A percentile compares a stretch with the other conserved stretches of the same genome.
phyloP scores from a whole-genome alignment of 2,113 vertebrate species.

The Erythrocercus mccallii region DNA sequence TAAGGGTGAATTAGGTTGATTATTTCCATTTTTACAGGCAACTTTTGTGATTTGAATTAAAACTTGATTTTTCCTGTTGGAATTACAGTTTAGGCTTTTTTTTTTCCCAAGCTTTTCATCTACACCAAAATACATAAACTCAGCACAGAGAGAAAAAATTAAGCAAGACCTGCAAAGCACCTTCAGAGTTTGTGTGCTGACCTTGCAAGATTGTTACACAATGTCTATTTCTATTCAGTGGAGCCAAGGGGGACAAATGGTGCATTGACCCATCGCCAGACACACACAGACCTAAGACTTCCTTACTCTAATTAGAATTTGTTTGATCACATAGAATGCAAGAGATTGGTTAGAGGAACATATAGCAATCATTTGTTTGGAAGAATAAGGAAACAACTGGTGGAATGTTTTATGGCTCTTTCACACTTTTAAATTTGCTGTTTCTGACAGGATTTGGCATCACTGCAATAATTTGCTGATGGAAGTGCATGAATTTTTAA shows the following conservation, averaged over 20 bases:
- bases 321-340: neutral
- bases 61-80: neutral
- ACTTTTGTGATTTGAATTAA: conserved; percentile 36
- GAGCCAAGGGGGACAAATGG: neutral
- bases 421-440: neutral
- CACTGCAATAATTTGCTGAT: neutral
- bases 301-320: neutral
- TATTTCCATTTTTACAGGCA: neutral
- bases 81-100: neutral
- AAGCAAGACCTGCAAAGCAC: neutral
- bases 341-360: neutral
- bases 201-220: neutral
- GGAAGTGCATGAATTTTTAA: neutral
- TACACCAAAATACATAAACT: neutral
- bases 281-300: neutral
- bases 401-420: neutral
- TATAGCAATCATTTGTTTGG: neutral
- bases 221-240: neutral
- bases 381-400: neutral
- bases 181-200: neutral
- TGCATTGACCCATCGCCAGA: neutral
- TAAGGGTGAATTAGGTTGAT: neutral
- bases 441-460: neutral
- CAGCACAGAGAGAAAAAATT: neutral
- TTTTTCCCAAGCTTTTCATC: neutral